A percentile compares a stretch with the other conserved stretches of the same genome.
phyloP scores from a whole-genome alignment of 2,797 vertebrate species.

The Ctenosaura bakeri region DNA sequence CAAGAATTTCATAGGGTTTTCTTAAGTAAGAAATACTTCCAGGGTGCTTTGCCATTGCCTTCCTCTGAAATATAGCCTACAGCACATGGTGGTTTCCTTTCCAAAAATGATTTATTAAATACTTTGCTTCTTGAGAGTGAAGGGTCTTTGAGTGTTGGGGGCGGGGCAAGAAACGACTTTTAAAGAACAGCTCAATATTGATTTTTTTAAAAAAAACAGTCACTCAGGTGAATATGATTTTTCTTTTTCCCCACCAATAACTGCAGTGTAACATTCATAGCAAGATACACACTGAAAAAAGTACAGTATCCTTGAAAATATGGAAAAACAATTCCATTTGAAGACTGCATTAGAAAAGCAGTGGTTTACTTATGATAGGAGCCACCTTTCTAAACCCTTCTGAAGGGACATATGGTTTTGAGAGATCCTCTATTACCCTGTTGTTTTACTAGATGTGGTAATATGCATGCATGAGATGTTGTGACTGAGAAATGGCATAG shows the following conservation, averaged over 20 bases:
- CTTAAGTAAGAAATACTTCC: too few relatives aligned
- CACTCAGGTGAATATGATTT: not conserved
- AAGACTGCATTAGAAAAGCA: not conserved
- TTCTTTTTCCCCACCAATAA: not conserved
- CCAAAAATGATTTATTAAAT: not conserved
- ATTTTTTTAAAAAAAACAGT: not conserved
- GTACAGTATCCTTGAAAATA: not conserved
- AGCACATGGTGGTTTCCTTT: too few relatives aligned
- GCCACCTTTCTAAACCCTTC: not conserved
- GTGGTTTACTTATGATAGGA: not conserved
- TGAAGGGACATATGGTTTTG: too few relatives aligned
- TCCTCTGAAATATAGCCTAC: too few relatives aligned
- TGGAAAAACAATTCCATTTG: not conserved
- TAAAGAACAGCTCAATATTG: not conserved
- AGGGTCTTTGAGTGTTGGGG: not conserved
- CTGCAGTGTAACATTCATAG: not conserved
- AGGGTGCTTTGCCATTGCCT: too few relatives aligned
- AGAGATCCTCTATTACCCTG: too few relatives aligned
- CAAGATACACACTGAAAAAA: conserved; percentile 15
- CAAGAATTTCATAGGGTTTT: too few relatives aligned
- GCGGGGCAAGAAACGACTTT: not conserved
- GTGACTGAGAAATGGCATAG: too few relatives aligned
- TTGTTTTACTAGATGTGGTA: too few relatives aligned
- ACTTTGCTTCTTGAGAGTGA: not conserved
- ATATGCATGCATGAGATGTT: too few relatives aligned